Percentiles rank a stretch among this genome's conserved stretches.
phyloP scores from a whole-genome alignment of 2,888 invertebrate genomes.

The Euclidia mi region DNA sequence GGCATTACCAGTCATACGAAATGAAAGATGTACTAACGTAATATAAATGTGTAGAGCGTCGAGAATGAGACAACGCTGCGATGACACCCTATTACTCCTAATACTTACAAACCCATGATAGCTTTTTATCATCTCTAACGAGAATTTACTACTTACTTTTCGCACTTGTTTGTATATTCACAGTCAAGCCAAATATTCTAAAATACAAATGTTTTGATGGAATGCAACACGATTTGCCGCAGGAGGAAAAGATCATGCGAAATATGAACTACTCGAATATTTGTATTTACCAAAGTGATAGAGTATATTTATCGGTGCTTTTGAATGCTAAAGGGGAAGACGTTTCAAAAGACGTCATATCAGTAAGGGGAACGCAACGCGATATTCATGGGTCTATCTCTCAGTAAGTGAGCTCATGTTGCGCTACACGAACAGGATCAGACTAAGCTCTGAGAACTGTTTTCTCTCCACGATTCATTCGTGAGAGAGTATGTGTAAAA shows the following conservation, averaged over 20 bases:
- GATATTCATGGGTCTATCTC: constrained; percentile 70
- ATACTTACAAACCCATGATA: not conserved
- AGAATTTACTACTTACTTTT: constrained; percentile 17
- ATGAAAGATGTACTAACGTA: not conserved
- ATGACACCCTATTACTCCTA: not conserved
- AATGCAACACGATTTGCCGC: no score
- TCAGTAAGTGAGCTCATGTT: constrained; percentile 73
- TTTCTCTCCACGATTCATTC: constrained; percentile 72
- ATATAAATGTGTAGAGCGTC: not conserved
- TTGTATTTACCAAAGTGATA: constrained; percentile 23
- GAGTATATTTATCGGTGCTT: constrained; percentile 38
- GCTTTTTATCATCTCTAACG: not conserved
- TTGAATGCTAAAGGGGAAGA: constrained; percentile 31
- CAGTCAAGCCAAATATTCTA: no score
- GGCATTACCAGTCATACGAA: not conserved
- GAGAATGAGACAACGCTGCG: not conserved
- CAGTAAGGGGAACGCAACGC: constrained; percentile 48
- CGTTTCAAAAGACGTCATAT: constrained; percentile 46
- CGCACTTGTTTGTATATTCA: not conserved
- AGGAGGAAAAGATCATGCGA: no score
- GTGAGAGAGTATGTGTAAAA: constrained; percentile 66
- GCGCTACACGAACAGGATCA: constrained; percentile 72
- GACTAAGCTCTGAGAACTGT: constrained; percentile 76
- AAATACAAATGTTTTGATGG: no score
- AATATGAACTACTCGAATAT: constrained; percentile 15